Base-by-base conservation (phyloP, 2,888 invertebrate genomes). In the Uloborus plumipes region DNA sequence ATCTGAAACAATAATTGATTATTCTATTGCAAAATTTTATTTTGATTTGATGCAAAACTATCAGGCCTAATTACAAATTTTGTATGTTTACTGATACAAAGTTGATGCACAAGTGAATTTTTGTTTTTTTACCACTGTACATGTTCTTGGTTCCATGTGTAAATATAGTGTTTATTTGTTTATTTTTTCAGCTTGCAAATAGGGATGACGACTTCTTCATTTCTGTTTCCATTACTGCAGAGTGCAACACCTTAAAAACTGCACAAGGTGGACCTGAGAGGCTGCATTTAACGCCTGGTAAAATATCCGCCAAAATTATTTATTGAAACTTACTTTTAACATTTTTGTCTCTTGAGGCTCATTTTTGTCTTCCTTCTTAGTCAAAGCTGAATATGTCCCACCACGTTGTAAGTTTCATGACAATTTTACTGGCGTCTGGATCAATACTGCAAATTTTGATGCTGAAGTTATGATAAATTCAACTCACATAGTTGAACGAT, bases 361-460 rank as follows among this genome's bases (percentile, higher is more conserved):
- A 3, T 39, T 2, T 62, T 26, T 59, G 13, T 20, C 22, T 9
- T 4, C 55, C 15, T 1, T 62, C 11, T 84, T 84, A 88, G 90
- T 92, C 2, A 94, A 97, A 91, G 92, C 95, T 0, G 96, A 97
- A 90, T 93, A 94, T 11, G 96, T 97, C 0, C 94, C 94, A 86
- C 94, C 98, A 4, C 95, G 96, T 0, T 99, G 98, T 88, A 93
- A 95, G 62, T 89, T 99, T 81, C 97, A 98, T 0, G 94, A 96
- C 88, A 98, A 98, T 89, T 97, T 97, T 89, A 93, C 94, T 0
- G 98, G 99, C 0, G 93, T 94, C 26, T 99, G 98, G 98, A 95
- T 98, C 71, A 98, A 98, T 88, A 98, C 98, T 0, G 98, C 98
- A 0, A 98, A 98, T 88, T 95, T 97, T 85, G 97, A 98, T 89